phyloP scores from a whole-genome alignment of 2,113 vertebrate genomes.

The Hypocryptadius cinnamomeus region DNA sequence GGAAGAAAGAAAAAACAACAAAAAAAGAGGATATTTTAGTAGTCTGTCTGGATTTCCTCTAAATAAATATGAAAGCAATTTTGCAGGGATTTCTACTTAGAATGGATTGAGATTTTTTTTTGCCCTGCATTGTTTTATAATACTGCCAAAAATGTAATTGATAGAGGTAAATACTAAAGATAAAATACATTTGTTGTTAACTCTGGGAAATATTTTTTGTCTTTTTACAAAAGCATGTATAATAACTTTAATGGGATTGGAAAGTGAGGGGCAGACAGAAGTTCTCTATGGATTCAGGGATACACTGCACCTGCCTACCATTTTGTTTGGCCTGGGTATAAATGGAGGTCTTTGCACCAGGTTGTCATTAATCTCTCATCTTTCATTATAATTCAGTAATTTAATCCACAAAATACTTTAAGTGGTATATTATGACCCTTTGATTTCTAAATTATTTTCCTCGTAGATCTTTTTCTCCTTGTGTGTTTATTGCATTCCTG shows the following conservation, averaged over 20 bases:
- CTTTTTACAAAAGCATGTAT: neutral
- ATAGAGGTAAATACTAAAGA: constrained; percentile 5
- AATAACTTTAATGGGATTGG: constrained; percentile 1
- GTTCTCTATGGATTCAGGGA: neutral
- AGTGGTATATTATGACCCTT: constrained; percentile 22
- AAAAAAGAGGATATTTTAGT: neutral
- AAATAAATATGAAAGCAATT: constrained; percentile 42
- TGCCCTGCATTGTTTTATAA: constrained; percentile 1
- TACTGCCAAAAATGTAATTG: constrained; percentile 38
- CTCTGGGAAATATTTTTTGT: constrained; percentile 1
- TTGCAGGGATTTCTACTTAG: neutral
- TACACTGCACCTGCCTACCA: neutral
- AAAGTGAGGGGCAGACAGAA: neutral
- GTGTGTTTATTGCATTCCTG: neutral
- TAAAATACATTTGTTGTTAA: constrained; percentile 9
- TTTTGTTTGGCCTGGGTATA: constrained; percentile 26
- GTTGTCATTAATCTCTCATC: constrained; percentile 46
- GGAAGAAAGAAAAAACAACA: neutral
- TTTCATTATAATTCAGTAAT: constrained; percentile 24
- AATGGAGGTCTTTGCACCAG: constrained; percentile 29
- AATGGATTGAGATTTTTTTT: neutral
- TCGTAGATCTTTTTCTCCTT: neutral
- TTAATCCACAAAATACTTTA: constrained; percentile 38
- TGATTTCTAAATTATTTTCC: constrained; percentile 33
- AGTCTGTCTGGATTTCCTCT: constrained; percentile 52